Conservation (phyloP, 2,797 vertebrate species). For the Sebastes matsubarae region DNA sequence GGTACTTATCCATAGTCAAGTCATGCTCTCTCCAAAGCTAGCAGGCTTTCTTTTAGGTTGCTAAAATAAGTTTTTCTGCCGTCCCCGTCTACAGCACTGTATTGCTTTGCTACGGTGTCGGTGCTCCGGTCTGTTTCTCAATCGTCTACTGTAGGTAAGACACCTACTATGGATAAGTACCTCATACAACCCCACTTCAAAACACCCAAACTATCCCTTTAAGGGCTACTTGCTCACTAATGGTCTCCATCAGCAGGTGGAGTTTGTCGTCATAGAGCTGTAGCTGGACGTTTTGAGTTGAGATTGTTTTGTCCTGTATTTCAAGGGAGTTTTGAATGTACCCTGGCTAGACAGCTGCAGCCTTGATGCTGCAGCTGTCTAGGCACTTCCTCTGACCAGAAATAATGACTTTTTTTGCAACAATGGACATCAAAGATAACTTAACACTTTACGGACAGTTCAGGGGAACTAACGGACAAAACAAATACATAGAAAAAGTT, state of each 20-base stretch:
- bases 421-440: slow-evolving; percentile 12
- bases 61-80: too few relatives aligned
- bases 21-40: too few relatives aligned
- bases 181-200: too few relatives aligned
- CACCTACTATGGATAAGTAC: too few relatives aligned
- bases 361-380: neutral
- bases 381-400: slow-evolving; percentile 59
- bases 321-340: neutral
- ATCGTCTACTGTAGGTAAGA: too few relatives aligned
- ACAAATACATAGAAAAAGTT: slow-evolving; percentile 16
- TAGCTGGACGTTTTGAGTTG: neutral
- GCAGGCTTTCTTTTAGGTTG: too few relatives aligned
- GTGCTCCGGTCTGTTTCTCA: too few relatives aligned
- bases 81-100: too few relatives aligned
- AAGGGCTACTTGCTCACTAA: neutral
- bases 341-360: neutral
- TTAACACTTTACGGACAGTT: slow-evolving; percentile 5
- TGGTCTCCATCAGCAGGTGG: neutral
- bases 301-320: neutral
- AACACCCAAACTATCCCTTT: too few relatives aligned
- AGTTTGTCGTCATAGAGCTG: neutral
- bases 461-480: slow-evolving; percentile 7
- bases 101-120: too few relatives aligned
- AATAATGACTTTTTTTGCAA: slow-evolving; percentile 24
- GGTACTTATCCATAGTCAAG: too few relatives aligned